Evolutionary conservation across 2,888 invertebrate genomes (phyloP), one percentile per base, ranked within the genome.

Genomic region (Hyposoter didymator): DNA sequence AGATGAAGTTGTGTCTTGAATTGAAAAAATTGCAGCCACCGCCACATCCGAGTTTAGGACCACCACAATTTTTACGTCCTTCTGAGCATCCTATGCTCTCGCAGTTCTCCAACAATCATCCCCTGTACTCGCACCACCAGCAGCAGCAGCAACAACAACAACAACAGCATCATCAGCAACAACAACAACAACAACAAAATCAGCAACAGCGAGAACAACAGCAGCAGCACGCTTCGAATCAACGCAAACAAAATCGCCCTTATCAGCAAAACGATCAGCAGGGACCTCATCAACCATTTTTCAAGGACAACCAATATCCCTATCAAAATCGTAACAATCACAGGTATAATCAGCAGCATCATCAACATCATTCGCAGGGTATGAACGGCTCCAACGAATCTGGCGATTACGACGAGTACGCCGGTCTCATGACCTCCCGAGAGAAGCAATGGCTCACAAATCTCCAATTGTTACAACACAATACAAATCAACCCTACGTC

Each of bases 361-460:
- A 78, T 59, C 73, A 73, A 39, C 89, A 90, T 85, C 84, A 91
- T 85, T 87, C 90, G 79, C 90, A 91, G 73, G 88, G 88, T 14
- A 84, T 90, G 62, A 91, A 92, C 67, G 92, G 93, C 28, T 39
- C 90, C n/a, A 88, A 87, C 80, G 90, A 90, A 89, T 94, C 94
- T 55, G 94, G 94, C 52, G 95, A 95, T 64, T 94, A 94, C 85
- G 98, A 98, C 91, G 97, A 97, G 88, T 99, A 98, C 92, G 97
- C 97, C 0, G 99, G 99, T 0, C 95, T 99, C 14, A 99, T 99
- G 99, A 97, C 97, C 17, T 96, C 96, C 87, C 95, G 98, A 43
- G 99, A 99, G 93, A 99, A 99, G 90, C 98, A 99, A 89, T 99
- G 99, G 98, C 95, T 99, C 14, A 96, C 99, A 87, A 98, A 98